Conservation (phyloP, 2,113 vertebrate genomes). For the Hemiscyllium ocellatum region DNA sequence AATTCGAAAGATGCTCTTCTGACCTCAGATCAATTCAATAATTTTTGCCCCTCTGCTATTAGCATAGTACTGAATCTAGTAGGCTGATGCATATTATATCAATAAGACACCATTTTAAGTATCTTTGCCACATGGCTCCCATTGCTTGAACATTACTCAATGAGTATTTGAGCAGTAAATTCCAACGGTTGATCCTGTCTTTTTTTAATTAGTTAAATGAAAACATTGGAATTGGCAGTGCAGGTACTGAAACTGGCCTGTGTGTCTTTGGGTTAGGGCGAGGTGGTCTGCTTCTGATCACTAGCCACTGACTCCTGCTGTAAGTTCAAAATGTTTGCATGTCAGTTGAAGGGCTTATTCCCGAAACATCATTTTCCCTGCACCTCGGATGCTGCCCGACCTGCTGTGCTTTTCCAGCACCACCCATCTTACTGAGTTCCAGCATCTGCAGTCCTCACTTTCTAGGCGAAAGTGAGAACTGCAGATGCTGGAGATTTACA, state of each 20-base stretch:
- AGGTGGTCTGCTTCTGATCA: background rate
- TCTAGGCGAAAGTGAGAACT: no score
- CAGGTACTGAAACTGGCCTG: background rate
- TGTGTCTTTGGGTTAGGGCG: background rate
- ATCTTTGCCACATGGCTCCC: background rate
- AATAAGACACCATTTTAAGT: background rate
- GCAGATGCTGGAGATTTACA: no score
- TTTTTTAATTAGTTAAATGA: background rate
- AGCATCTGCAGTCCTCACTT: no score
- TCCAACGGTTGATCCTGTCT: background rate
- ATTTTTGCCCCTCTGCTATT: background rate
- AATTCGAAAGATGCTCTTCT: background rate
- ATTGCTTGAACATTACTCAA: background rate
- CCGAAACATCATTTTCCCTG: no score
- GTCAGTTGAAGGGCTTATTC: background rate
- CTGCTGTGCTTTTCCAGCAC: no score
- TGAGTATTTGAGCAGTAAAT: background rate
- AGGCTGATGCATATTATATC: background rate
- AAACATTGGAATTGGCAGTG: background rate
- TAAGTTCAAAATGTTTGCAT: background rate
- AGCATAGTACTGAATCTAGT: background rate
- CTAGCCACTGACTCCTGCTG: background rate
- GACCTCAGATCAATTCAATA: no score
- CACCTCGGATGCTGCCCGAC: no score
- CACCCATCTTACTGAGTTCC: no score